Percentiles rank a stretch among this genome's conserved stretches.
Conservation (phyloP, 2,113 vertebrate genomes). For the Grallaria varia region DNA sequence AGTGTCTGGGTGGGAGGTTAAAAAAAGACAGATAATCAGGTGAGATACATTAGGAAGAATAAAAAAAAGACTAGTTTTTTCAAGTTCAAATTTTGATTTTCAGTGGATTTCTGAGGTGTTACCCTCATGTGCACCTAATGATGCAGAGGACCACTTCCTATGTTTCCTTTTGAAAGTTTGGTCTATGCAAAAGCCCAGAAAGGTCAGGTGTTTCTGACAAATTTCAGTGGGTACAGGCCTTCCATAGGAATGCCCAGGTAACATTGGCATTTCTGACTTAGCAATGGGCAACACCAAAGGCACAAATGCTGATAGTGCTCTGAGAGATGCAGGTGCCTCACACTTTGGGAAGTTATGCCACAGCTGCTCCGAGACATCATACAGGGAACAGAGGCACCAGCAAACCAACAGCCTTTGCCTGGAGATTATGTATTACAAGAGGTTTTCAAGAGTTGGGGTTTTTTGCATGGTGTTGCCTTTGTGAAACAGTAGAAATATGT, state of each 20-base stretch:
- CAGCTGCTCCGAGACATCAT: background rate
- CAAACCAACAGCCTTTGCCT: background rate
- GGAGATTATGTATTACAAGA: background rate
- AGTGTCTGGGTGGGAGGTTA: background rate
- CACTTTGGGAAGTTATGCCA: fast-evolving
- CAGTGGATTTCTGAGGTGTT: background rate
- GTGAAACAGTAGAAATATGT: background rate
- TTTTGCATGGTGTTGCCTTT: background rate
- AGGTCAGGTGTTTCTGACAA: background rate
- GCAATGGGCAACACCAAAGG: fast-evolving
- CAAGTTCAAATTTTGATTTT: background rate
- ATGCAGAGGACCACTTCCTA: background rate
- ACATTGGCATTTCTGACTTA: background rate
- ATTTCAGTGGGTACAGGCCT: background rate
- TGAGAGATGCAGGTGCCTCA: background rate
- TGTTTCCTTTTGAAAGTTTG: background rate
- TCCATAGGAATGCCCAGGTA: background rate
- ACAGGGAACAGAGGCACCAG: background rate
- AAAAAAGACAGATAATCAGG: background rate
- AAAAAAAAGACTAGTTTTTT: background rate
- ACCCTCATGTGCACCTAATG: background rate
- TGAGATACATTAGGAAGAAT: background rate
- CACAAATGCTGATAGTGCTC: fast-evolving
- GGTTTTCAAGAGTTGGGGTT: background rate
- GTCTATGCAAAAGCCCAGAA: background rate